Percentiles rank a stretch among this genome's conserved stretches.
Evolutionary conservation across 2,113 vertebrate genomes (phyloP).

Genomic region (Panthera leo): DNA sequence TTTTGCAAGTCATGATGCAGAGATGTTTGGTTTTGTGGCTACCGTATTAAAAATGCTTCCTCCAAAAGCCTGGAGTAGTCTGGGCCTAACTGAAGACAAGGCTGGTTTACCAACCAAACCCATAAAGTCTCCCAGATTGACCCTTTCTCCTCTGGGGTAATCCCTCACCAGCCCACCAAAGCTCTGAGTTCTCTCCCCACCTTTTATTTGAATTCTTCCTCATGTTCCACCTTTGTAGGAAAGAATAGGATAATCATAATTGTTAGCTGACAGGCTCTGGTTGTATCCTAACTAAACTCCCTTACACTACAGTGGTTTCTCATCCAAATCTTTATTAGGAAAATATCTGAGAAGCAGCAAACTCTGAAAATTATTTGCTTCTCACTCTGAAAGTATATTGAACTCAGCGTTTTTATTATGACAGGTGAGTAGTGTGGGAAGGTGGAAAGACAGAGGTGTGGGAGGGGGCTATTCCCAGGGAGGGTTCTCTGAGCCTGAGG

Average conservation of each 20-base stretch:
- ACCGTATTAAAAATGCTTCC: neutral
- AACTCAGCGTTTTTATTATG: neutral
- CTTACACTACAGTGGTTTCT: neutral
- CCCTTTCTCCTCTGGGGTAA: neutral
- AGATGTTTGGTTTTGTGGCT: neutral
- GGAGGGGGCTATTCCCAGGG: neutral
- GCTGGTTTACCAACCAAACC: neutral
- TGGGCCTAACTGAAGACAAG: neutral
- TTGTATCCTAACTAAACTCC: neutral
- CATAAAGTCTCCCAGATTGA: fast-evolving
- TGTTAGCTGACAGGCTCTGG: neutral
- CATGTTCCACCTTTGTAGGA: neutral
- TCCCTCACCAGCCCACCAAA: neutral
- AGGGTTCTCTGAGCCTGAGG: neutral
- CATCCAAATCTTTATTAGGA: neutral
- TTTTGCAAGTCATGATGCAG: neutral
- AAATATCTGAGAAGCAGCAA: neutral
- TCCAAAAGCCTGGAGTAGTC: neutral
- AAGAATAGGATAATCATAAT: neutral
- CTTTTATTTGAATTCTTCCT: neutral
- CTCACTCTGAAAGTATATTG: neutral
- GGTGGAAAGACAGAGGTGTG: neutral
- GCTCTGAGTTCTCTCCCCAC: neutral
- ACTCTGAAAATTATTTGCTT: neutral
- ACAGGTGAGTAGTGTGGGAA: neutral